Conservation (phyloP, 2,113 vertebrate genomes). For the Lophochroa leadbeateri region DNA sequence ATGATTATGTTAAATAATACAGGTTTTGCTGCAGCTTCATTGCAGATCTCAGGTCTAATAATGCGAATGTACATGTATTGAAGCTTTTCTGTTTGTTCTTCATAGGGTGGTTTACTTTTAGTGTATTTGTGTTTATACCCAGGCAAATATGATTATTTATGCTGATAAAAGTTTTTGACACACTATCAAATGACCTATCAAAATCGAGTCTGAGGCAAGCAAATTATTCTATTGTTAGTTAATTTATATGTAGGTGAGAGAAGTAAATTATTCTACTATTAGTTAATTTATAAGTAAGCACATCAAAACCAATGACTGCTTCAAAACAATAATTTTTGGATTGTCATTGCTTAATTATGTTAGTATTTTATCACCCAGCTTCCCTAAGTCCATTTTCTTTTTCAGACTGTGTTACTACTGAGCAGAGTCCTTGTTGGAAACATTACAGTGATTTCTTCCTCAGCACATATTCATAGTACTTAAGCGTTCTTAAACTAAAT, state of each 20-base stretch:
- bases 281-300: neutral
- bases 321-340: neutral
- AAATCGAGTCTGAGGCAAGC: neutral
- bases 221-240: neutral
- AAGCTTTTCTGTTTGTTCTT: neutral
- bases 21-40: neutral
- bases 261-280: neutral
- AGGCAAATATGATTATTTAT: neutral
- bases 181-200: neutral
- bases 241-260: neutral
- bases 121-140: neutral
- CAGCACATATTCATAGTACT: neutral
- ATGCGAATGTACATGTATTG: neutral
- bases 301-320: neutral
- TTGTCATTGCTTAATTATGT: neutral
- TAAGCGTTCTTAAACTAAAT: neutral
- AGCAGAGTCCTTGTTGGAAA: neutral
- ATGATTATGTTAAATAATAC: neutral
- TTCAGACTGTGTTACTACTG: neutral
- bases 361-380: neutral
- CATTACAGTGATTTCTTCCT: neutral
- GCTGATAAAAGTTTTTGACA: neutral
- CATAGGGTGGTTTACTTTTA: neutral
- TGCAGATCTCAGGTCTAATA: neutral
- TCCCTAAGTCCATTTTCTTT: neutral